Conservation (phyloP, 2,888 invertebrate genomes). For the Tipula helvola region DNA sequence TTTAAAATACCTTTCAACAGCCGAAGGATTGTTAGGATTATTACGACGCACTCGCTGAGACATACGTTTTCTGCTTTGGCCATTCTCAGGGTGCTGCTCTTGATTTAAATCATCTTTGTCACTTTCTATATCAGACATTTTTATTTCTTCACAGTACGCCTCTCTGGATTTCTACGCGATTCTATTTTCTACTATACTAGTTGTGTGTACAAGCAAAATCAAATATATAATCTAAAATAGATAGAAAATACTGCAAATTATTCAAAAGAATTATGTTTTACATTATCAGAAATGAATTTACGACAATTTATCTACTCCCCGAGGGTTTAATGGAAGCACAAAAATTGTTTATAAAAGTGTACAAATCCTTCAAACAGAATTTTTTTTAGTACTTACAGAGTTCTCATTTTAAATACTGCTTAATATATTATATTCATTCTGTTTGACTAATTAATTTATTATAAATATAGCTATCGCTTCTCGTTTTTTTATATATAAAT, state of each 20-base stretch:
- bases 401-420: background rate
- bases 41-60: background rate
- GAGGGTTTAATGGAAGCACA: background rate
- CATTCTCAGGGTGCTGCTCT: background rate
- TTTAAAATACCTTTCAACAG: background rate
- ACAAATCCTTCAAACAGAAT: background rate
- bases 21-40: background rate
- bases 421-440: background rate
- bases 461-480: background rate
- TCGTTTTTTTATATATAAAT: background rate
- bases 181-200: background rate
- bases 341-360: background rate
- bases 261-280: background rate
- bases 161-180: background rate
- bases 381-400: background rate
- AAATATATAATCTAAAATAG: background rate
- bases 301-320: background rate
- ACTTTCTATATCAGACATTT: slow-evolving; percentile 9
- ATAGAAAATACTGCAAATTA: background rate
- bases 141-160: background rate
- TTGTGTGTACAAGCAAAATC: background rate
- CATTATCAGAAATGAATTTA: background rate
- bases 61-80: background rate
- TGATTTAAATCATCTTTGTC: background rate
- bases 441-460: background rate